phyloP scores from a whole-genome alignment of 2,888 invertebrate genomes.

The Standfussiana lucernea region DNA sequence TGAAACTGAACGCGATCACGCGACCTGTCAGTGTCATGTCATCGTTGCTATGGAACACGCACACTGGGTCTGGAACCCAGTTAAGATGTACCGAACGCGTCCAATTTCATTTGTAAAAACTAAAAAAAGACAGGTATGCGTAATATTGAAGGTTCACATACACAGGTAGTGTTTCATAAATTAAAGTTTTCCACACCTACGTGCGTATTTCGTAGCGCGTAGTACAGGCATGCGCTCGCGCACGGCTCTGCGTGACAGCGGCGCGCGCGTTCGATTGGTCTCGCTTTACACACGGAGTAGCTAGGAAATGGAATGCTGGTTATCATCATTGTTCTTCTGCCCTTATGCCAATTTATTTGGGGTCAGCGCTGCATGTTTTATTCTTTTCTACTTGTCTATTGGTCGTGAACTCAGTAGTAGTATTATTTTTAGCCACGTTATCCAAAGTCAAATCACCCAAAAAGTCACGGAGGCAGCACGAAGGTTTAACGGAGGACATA shows the following conservation, averaged over 20 bases:
- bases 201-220: constrained; percentile 48
- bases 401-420: background rate
- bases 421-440: background rate
- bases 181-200: constrained; percentile 46
- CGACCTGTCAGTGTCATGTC: background rate
- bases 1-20: background rate
- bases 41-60: background rate
- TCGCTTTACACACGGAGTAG: constrained; percentile 68
- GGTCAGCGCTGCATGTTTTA: background rate
- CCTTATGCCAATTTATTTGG: background rate
- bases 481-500: background rate
- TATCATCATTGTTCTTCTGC: background rate
- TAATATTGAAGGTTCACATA: background rate
- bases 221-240: constrained; percentile 54
- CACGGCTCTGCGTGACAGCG: constrained; percentile 56
- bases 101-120: background rate
- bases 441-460: background rate
- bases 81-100: background rate
- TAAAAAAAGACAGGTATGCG: background rate
- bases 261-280: constrained; percentile 76
- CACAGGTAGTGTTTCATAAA: constrained; percentile 14
- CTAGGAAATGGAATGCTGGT: constrained; percentile 3
- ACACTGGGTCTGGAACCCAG: background rate
- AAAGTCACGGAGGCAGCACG: background rate
- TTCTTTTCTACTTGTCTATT: background rate